These are phyloP conservation scores for Drosophila kokeensis DNA, from an alignment of 2,888 invertebrate genomes.

Conservation along the genomic window DNA sequence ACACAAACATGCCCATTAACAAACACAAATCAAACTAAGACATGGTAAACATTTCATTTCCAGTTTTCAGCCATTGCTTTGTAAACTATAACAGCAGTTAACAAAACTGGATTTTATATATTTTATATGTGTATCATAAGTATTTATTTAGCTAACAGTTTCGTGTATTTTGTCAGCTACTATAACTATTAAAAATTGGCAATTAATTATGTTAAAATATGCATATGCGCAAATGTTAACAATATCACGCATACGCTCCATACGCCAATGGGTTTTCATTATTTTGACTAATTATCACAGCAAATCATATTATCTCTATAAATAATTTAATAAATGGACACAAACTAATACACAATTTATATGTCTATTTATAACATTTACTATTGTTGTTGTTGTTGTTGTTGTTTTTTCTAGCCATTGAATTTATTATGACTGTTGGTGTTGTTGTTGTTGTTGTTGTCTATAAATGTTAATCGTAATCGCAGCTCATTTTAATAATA, in stretches of 20 bases:
- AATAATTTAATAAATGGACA: slow-evolving; percentile 12
- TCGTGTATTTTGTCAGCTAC: slow-evolving; percentile 3
- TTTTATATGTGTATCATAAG: not conserved
- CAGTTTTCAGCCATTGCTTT: not conserved
- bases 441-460: slow-evolving; percentile 25
- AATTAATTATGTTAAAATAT: slow-evolving; percentile 1
- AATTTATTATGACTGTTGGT: slow-evolving; percentile 30
- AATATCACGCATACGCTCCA: slow-evolving; percentile 22
- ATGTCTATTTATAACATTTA: slow-evolving; percentile 22
- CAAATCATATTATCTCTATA: slow-evolving; percentile 20
- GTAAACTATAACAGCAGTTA: not conserved
- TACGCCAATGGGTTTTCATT: slow-evolving; percentile 1
- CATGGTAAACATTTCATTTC: not conserved
- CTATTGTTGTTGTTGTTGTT: slow-evolving; percentile 21
- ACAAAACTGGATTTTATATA: not conserved
- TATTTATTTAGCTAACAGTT: not conserved
- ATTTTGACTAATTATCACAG: slow-evolving; percentile 12
- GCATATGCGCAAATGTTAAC: slow-evolving; percentile 2
- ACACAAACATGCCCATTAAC: slow-evolving; percentile 1
- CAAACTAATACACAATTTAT: slow-evolving; percentile 32
- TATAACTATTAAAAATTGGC: slow-evolving; percentile 9
- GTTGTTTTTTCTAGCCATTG: slow-evolving; percentile 18
- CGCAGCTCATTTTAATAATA: slow-evolving; percentile 32
- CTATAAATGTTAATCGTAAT: slow-evolving; percentile 35
- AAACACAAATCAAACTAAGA: not conserved